A percentile compares a stretch with the other conserved stretches of the same genome.
Evolutionary conservation across 2,888 invertebrate genomes (phyloP).

Genomic region (Kuschelorhynchus macadamiae): DNA sequence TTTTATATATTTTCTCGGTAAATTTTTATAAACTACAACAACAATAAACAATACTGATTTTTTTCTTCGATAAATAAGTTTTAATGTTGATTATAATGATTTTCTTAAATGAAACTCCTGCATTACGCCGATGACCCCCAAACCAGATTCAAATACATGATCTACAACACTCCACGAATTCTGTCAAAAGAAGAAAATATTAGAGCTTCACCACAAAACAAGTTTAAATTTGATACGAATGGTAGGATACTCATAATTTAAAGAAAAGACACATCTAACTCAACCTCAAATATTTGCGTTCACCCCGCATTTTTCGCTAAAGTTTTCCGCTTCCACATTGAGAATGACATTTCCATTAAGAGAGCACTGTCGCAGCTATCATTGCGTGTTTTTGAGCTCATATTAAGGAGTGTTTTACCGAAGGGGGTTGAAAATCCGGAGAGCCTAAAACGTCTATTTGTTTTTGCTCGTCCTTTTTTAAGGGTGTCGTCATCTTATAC

Average conservation of each 20-base stretch:
- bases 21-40: too few species aligned
- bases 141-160: too few species aligned
- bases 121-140: too few species aligned
- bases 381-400: constrained; percentile 40
- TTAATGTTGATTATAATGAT: too few species aligned
- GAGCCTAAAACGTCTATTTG: constrained; percentile 47
- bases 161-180: background rate
- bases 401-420: constrained; percentile 39
- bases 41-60: too few species aligned
- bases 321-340: constrained; percentile 24
- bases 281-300: constrained; percentile 38
- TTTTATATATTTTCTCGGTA: too few species aligned
- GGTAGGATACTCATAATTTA: too few species aligned
- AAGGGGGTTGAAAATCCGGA: constrained; percentile 32
- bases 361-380: constrained; percentile 43
- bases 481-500: constrained; percentile 49
- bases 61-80: too few species aligned
- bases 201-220: too few species aligned
- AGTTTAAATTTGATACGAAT: too few species aligned
- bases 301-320: constrained; percentile 21
- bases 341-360: constrained; percentile 48
- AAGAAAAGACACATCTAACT: constrained; percentile 1
- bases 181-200: too few species aligned
- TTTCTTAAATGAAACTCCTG: background rate
- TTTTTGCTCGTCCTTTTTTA: constrained; percentile 42